Percentiles rank a stretch among this genome's conserved stretches.
These are phyloP conservation scores for Apus apus DNA, from an alignment of 2,113 vertebrate genomes.

Conservation along the genomic window DNA sequence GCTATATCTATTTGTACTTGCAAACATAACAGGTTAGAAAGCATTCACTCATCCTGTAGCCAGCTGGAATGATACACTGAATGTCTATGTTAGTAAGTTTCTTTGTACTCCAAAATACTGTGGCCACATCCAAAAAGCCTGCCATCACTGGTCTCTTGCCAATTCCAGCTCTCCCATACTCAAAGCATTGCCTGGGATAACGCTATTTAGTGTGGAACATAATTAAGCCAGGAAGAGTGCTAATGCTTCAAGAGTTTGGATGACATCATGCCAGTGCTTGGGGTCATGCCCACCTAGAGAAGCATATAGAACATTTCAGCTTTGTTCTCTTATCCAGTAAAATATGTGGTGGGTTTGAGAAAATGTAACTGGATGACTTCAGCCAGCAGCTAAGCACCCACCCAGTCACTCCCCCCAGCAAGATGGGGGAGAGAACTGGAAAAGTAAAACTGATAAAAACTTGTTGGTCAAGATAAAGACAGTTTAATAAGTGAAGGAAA, in stretches of 20 bases:
- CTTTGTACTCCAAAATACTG: neutral
- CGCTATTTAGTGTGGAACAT: neutral
- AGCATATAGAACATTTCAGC: neutral
- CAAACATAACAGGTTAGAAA: neutral
- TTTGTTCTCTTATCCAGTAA: neutral
- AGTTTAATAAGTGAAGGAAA: neutral
- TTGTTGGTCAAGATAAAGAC: neutral
- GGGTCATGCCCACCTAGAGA: neutral
- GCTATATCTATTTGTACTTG: neutral
- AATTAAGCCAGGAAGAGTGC: neutral
- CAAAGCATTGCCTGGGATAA: neutral
- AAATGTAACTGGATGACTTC: neutral
- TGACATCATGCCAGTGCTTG: neutral
- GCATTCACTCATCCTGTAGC: neutral
- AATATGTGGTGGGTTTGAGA: neutral
- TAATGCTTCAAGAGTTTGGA: neutral
- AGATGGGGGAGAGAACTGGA: neutral
- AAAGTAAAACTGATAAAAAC: slow-evolving; percentile 11
- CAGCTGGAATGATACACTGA: slow-evolving; percentile 8
- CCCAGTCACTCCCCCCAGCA: neutral
- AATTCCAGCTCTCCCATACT: neutral
- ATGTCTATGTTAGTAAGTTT: neutral
- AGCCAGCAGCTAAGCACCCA: neutral
- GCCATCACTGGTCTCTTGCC: neutral
- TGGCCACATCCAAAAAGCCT: neutral